These are phyloP conservation scores for Eristalis intricaria DNA, from an alignment of 2,888 invertebrate species.

Conservation along the genomic window DNA sequence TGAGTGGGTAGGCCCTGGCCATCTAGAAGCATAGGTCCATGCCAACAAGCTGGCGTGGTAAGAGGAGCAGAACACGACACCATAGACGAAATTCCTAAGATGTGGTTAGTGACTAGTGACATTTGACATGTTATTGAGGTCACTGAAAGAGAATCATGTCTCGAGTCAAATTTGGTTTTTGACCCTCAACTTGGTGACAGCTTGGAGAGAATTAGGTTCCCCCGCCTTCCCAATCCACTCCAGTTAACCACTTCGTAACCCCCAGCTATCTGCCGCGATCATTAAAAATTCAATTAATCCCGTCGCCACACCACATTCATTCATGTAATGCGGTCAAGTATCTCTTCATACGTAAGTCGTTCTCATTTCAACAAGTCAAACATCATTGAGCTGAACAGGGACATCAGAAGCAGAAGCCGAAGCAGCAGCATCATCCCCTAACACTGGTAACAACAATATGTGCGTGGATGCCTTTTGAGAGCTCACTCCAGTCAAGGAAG, in stretches of 20 bases:
- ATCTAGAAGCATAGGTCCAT: too few relatives aligned
- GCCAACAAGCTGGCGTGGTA: too few relatives aligned
- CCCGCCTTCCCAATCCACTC: too few relatives aligned
- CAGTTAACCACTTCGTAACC: neutral
- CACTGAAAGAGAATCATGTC: too few relatives aligned
- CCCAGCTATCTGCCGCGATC: neutral
- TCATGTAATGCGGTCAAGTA: slow-evolving; percentile 66
- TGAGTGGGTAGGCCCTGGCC: too few relatives aligned
- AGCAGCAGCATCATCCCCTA: slow-evolving; percentile 7
- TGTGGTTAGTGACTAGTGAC: too few relatives aligned
- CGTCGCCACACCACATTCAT: slow-evolving; percentile 28
- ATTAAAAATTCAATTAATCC: slow-evolving; percentile 15
- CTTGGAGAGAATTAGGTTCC: too few relatives aligned
- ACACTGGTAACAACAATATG: slow-evolving; percentile 36
- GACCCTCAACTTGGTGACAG: too few relatives aligned
- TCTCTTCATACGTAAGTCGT: slow-evolving; percentile 26
- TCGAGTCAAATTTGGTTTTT: too few relatives aligned
- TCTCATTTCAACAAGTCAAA: slow-evolving; percentile 52
- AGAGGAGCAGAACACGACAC: too few relatives aligned
- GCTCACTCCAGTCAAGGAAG: slow-evolving; percentile 53
- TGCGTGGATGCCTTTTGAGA: slow-evolving; percentile 49
- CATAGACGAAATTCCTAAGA: too few relatives aligned
- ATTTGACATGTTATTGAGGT: too few relatives aligned
- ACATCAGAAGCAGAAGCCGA: neutral
- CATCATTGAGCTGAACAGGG: slow-evolving; percentile 24